Conservation (phyloP, 92 coral and sea anemone species). For the Diadumene lineata region DNA sequence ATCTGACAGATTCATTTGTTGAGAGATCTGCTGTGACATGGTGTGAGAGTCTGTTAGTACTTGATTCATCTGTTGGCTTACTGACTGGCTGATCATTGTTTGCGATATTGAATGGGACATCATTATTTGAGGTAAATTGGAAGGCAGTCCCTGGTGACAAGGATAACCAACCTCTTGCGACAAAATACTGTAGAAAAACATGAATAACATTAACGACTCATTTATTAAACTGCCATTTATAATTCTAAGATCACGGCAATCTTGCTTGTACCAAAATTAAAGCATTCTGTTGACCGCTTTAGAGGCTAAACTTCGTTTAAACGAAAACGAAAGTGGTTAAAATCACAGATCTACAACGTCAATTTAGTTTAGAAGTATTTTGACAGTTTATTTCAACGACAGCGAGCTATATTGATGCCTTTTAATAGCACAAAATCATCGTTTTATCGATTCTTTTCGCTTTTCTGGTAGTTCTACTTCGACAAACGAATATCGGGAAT, state of each 20-base stretch:
- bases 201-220: not conserved
- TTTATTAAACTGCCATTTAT: constrained; percentile 6
- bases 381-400: not conserved
- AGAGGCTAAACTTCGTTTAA: not conserved
- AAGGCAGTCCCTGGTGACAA: constrained; percentile 68
- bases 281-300: not conserved
- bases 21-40: not conserved
- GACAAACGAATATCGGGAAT: constrained; percentile 51
- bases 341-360: not conserved
- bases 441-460: constrained; percentile 48
- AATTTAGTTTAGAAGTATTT: not conserved
- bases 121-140: constrained; percentile 73
- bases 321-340: not conserved
- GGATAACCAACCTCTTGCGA: constrained; percentile 80
- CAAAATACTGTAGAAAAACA: constrained; percentile 70
- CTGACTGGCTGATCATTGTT: constrained; percentile 19
- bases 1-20: constrained; percentile 4
- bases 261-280: constrained; percentile 8
- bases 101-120: constrained; percentile 67
- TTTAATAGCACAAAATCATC: constrained; percentile 40
- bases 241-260: constrained; percentile 5
- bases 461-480: constrained; percentile 28
- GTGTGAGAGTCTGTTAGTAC: constrained; percentile 45
- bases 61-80: constrained; percentile 12
- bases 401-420: constrained; percentile 8